phyloP scores from a whole-genome alignment of 2,113 vertebrate species.

The Ploceus nigricollis region DNA sequence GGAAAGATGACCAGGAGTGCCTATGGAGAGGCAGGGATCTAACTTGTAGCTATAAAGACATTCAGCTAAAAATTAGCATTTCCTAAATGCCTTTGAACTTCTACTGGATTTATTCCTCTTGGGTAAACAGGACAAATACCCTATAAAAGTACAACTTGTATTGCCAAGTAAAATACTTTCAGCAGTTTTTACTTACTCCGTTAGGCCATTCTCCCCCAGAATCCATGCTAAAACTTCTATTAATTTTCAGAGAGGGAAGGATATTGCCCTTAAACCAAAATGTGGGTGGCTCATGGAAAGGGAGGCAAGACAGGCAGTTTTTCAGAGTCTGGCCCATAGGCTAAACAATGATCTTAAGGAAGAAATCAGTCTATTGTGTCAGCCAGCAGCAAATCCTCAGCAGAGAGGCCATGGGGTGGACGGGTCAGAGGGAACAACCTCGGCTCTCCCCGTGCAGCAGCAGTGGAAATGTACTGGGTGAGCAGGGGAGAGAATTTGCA shows the following conservation, averaged over 20 bases:
- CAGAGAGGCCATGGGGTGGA: background rate
- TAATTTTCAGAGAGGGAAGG: background rate
- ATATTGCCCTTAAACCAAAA: background rate
- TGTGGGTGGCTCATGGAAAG: background rate
- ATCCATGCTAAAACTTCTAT: background rate
- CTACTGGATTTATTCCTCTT: background rate
- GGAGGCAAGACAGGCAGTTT: background rate
- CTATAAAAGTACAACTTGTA: background rate
- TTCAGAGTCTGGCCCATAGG: background rate
- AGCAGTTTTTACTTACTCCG: background rate
- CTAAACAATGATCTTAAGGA: background rate
- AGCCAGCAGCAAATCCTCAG: background rate
- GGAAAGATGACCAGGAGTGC: background rate
- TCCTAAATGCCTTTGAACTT: background rate
- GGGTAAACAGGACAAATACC: background rate
- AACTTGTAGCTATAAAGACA: background rate
- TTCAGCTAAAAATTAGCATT: background rate
- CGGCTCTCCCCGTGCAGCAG: background rate
- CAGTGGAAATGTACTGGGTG: background rate
- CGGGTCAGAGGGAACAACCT: background rate
- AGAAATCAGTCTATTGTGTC: background rate
- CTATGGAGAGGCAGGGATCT: background rate
- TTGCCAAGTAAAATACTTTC: background rate
- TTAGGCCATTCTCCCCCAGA: background rate
- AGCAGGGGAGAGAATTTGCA: background rate